phyloP scores from a whole-genome alignment of 2,888 invertebrate genomes.

The Eudiplozoon nipponicum region DNA sequence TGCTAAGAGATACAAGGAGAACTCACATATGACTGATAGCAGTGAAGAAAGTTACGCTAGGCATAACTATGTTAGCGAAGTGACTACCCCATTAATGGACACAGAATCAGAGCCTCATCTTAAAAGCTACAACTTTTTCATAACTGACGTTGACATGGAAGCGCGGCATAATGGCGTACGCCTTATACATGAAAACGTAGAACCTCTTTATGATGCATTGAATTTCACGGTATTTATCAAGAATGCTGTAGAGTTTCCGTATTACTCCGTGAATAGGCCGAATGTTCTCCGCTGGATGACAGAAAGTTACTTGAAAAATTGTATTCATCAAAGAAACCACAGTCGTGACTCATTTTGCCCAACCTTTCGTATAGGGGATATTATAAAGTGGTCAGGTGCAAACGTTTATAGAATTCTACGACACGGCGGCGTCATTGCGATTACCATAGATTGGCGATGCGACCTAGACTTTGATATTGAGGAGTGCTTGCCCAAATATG shows the following conservation, averaged over 20 bases:
- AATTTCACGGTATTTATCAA: conserved; percentile 29
- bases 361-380: background rate
- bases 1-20: too few relatives aligned
- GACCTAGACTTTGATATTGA: background rate
- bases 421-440: conserved; percentile 1
- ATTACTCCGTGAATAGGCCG: conserved; percentile 24
- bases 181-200: background rate
- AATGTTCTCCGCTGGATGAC: background rate
- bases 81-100: too few relatives aligned
- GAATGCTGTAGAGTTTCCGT: conserved; percentile 28
- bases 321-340: background rate
- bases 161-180: too few relatives aligned
- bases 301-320: background rate
- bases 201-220: background rate
- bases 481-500: conserved; percentile 1
- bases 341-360: background rate
- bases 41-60: too few relatives aligned
- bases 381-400: background rate
- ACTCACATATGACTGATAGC: too few relatives aligned
- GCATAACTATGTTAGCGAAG: too few relatives aligned
- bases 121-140: too few relatives aligned
- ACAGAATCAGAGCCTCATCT: too few relatives aligned
- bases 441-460: conserved; percentile 3
- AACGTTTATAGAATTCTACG: background rate
- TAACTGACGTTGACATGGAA: too few relatives aligned